Percentiles rank a stretch among this genome's conserved stretches.
Evolutionary conservation across 2,113 vertebrate genomes (phyloP).

Genomic region (Apus apus): DNA sequence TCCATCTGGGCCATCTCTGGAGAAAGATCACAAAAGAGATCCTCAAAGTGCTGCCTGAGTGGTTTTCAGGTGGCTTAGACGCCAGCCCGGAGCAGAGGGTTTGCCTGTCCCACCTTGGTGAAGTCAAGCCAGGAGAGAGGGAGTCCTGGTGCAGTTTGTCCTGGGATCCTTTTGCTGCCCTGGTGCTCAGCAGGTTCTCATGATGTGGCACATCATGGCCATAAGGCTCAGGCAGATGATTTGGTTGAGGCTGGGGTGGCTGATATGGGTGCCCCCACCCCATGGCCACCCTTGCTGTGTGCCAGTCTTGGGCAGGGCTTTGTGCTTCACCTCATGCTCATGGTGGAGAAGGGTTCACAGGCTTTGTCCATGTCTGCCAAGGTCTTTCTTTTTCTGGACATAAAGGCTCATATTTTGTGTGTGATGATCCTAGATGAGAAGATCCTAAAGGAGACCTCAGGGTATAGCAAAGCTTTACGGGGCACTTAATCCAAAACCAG

Average conservation of each 20-base stretch:
- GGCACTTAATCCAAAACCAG: not conserved
- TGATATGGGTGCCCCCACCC: too few relatives aligned
- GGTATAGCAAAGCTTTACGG: not conserved
- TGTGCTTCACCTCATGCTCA: not conserved
- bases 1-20: not conserved
- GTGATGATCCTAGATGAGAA: too few relatives aligned
- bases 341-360: not conserved
- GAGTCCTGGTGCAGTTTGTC: not conserved
- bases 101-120: not conserved
- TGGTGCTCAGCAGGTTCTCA: not conserved
- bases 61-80: not conserved
- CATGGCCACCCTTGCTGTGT: not conserved
- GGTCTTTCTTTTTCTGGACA: not conserved
- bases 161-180: not conserved
- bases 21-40: not conserved
- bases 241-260: not conserved
- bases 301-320: not conserved
- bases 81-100: fast-evolving
- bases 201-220: fast-evolving
- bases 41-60: not conserved
- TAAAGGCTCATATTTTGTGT: not conserved
- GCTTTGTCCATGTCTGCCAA: not conserved
- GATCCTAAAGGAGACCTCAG: not conserved
- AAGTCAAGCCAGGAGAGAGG: not conserved
- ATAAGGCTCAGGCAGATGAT: not conserved